Evolutionary conservation across 2,888 invertebrate genomes (phyloP).

Genomic region (Campopleginae sp.): DNA sequence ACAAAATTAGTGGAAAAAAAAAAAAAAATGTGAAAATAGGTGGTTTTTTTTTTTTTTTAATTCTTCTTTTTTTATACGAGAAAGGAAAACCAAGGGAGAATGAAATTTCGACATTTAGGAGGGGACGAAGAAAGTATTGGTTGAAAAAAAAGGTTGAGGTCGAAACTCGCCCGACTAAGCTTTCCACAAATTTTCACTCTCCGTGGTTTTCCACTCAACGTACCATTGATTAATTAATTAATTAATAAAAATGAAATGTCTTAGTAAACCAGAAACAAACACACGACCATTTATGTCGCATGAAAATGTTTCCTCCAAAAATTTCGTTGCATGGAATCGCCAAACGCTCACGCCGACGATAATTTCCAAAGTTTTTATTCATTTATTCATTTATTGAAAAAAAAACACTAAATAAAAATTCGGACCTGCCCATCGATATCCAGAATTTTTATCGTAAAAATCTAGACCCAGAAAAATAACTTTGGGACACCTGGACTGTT

Average conservation of each 20-base stretch:
- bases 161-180: background rate
- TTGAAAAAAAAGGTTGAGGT: constrained; percentile 4
- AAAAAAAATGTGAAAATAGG: constrained; percentile 63
- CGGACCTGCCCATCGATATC: background rate
- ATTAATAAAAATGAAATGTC: constrained; percentile 4
- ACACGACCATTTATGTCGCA: constrained; percentile 66
- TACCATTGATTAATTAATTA: background rate
- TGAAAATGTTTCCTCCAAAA: constrained; percentile 52
- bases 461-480: too few species aligned
- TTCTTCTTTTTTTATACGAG: constrained; percentile 16
- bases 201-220: constrained; percentile 57
- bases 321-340: constrained; percentile 52
- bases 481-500: too few species aligned
- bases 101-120: constrained; percentile 23
- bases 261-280: constrained; percentile 17
- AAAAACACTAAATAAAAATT: background rate
- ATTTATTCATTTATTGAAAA: too few species aligned
- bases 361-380: background rate
- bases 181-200: constrained; percentile 56
- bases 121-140: constrained; percentile 5
- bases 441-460: too few species aligned
- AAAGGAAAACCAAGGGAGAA: constrained; percentile 64
- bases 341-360: background rate
- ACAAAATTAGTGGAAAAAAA: too few species aligned
- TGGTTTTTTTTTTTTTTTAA: constrained; percentile 43